Evolutionary conservation across 2,888 invertebrate genomes (phyloP).

Genomic region (Xylota segnis): DNA sequence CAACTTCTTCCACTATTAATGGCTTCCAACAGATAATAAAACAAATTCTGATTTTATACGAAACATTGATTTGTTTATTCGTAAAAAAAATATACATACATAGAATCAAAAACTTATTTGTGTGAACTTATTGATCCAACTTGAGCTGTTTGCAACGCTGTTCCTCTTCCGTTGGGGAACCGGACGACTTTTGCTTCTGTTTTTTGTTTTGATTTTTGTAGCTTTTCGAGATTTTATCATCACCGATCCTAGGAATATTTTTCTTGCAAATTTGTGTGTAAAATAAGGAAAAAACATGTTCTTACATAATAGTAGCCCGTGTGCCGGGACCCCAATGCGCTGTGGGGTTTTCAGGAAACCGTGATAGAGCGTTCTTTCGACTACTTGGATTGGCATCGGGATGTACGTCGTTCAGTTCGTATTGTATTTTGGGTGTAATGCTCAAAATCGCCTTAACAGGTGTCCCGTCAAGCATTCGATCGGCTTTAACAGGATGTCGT

Average conservation of each 20-base stretch:
- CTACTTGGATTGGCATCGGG: conserved; percentile 93
- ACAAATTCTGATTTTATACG: conserved; percentile 5
- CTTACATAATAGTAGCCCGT: conserved; percentile 91
- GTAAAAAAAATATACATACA: conserved; percentile 19
- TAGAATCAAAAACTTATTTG: neutral
- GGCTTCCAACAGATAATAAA: neutral
- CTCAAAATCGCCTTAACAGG: conserved; percentile 85
- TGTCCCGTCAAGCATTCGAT: conserved; percentile 85
- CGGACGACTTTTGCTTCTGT: conserved; percentile 81
- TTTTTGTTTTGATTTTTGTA: conserved; percentile 89
- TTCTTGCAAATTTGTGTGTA: conserved; percentile 2
- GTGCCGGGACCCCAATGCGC: conserved; percentile 97
- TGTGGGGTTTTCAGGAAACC: conserved; percentile 95
- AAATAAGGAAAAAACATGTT: conserved; percentile 63
- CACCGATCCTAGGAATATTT: conserved; percentile 86
- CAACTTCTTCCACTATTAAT: conserved; percentile 89
- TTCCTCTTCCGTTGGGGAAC: conserved; percentile 35
- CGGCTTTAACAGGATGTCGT: conserved; percentile 88
- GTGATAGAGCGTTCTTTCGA: conserved; percentile 88
- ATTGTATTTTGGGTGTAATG: conserved; percentile 84
- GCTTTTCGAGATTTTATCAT: conserved; percentile 87
- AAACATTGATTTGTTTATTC: conserved; percentile 53
- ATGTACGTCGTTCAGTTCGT: conserved; percentile 84
- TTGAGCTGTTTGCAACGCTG: conserved; percentile 51
- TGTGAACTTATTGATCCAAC: conserved; percentile 23